Base-by-base conservation (phyloP, 2,888 invertebrate species). In the Itoplectis maculator region DNA sequence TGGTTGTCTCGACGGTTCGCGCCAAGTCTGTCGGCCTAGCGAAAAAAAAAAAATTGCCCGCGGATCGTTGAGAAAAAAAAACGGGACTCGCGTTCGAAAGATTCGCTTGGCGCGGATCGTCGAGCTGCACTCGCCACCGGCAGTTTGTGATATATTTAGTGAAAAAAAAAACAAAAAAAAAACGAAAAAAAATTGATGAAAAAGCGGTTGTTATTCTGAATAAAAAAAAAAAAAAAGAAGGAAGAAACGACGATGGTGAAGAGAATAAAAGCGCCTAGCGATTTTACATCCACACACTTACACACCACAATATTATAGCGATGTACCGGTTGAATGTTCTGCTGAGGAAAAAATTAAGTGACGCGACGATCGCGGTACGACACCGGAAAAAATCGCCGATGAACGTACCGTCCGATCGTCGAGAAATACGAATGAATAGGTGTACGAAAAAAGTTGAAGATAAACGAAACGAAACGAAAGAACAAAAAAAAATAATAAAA, bases 101-200 rank as follows among this genome's bases (percentile, higher is more conserved):
- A 54, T 20, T 18, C 51, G 78, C 87, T 86, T 81, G 86, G 81
- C 87, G 86, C 82, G 85, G 86, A 87, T 84, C 77, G 82, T 68
- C 75, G 84, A 83, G 86, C 88, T 87, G 87, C 88, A 86, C 83
- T 87, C 82, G 81, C 90, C 89, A 88, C 89, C 90, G 91, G 90
- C 90, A 91, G 91, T 92, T 92, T 92, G 92, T 92, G 92, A 92
- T 92, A 92, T 92, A 92, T 91, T 91, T 92, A 92, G 91, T 90
- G 88, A 91, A 87, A 92, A 90, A 74, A 89, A 90, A 89, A 85
- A 77, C 85, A 87, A 82, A 63, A 81, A n/a, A n/a, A n/a, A n/a
- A n/a, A n/a, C n/a, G n/a, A 84, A 84, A 87, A 78, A 84, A 72
- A 81, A 85, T 35, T 70, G 47, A 82, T 51, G 23, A 78, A 83